These are phyloP conservation scores for Diogma glabrata DNA, from an alignment of 2,888 invertebrate genomes.

Conservation along the genomic window DNA sequence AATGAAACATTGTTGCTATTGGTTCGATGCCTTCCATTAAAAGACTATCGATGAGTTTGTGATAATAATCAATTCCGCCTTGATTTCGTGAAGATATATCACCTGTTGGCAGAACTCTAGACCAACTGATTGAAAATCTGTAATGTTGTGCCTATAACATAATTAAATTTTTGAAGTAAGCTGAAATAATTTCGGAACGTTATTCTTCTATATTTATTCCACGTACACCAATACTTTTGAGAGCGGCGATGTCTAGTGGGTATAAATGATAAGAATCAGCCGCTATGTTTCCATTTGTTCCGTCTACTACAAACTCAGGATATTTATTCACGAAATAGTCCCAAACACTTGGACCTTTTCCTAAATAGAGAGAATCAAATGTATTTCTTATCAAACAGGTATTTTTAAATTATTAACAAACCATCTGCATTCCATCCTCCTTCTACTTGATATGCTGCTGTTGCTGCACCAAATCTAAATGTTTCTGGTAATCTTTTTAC, in stretches of 20 bases:
- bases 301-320: slow-evolving; percentile 29
- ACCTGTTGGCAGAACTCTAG: slow-evolving; percentile 48
- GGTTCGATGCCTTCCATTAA: slow-evolving; percentile 47
- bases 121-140: slow-evolving; percentile 51
- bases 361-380: too few relatives aligned
- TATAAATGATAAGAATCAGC: slow-evolving; percentile 46
- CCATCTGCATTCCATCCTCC: too few relatives aligned
- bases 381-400: too few relatives aligned
- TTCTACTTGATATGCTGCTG: too few relatives aligned
- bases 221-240: slow-evolving; percentile 40
- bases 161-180: too few relatives aligned
- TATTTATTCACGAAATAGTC: slow-evolving; percentile 26
- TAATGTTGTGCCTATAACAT: too few relatives aligned
- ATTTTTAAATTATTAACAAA: too few relatives aligned
- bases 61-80: slow-evolving; percentile 51
- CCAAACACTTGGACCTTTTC: slow-evolving; percentile 39
- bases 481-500: too few relatives aligned
- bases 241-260: slow-evolving; percentile 40
- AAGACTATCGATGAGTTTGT: slow-evolving; percentile 48
- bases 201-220: too few relatives aligned
- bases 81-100: slow-evolving; percentile 42
- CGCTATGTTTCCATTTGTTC: slow-evolving; percentile 40
- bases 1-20: slow-evolving; percentile 44
- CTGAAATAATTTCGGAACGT: too few relatives aligned
- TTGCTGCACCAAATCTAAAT: too few relatives aligned